Conservation (phyloP, 2,797 vertebrate genomes). For the Phrynocephalus guinanensis region DNA sequence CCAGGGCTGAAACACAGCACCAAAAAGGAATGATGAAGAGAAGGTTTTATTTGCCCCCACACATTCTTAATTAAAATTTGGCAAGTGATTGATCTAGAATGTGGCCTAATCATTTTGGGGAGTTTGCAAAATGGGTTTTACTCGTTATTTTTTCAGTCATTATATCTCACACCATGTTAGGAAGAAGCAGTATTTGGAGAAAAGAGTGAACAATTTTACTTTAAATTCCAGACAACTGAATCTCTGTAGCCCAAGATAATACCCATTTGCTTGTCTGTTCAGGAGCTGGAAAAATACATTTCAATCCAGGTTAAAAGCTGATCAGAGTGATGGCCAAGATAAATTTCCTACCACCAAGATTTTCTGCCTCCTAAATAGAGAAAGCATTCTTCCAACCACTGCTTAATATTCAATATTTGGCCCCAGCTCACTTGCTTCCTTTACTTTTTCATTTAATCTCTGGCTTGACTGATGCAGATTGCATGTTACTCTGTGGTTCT, state of each 20-base stretch:
- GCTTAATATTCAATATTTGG: neutral
- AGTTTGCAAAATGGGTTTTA: conserved; percentile 71
- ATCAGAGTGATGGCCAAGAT: neutral
- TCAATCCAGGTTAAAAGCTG: neutral
- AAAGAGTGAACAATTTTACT: conserved; percentile 53
- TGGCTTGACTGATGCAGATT: neutral
- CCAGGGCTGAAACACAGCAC: conserved; percentile 70
- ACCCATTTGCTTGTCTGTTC: neutral
- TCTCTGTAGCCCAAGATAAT: neutral
- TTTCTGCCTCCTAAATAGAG: neutral
- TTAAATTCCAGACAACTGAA: conserved; percentile 54
- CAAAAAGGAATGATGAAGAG: conserved; percentile 67
- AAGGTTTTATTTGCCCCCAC: conserved; percentile 71
- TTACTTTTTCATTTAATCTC: neutral
- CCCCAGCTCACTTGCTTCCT: neutral
- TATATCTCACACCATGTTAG: conserved; percentile 68
- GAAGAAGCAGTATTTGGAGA: conserved; percentile 66
- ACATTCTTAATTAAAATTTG: conserved; percentile 77
- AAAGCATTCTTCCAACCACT: neutral
- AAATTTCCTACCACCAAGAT: neutral
- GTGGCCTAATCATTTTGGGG: conserved; percentile 71
- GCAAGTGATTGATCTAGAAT: conserved; percentile 75
- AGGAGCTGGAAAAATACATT: neutral
- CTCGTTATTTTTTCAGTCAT: conserved; percentile 64
- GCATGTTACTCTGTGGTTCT: neutral